These are phyloP conservation scores for Apis cerana DNA, from an alignment of 1,140 invertebrate genomes.

Conservation along the genomic window DNA sequence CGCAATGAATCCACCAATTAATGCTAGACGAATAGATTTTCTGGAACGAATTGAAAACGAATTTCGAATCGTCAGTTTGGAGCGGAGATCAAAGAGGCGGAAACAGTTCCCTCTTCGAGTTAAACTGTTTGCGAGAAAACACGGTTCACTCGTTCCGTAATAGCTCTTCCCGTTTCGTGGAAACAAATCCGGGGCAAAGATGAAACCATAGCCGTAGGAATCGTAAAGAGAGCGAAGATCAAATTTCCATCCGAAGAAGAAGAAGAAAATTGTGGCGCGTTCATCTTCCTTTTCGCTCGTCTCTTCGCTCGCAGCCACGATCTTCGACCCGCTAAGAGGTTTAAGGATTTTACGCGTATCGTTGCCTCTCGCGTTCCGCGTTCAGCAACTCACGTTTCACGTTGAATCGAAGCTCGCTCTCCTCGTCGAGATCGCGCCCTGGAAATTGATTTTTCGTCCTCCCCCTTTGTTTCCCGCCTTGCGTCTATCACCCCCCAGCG, in stretches of 20 bases:
- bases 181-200: background rate
- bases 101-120: too few species aligned
- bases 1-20: too few species aligned
- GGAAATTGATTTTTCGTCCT: conserved; percentile 53
- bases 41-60: too few species aligned
- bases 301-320: too few species aligned
- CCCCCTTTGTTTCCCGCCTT: conserved; percentile 23
- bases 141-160: conserved; percentile 4
- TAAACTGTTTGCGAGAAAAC: conserved; percentile 5
- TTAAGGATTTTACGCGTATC: conserved; percentile 24
- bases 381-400: conserved; percentile 32
- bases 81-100: too few species aligned
- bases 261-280: too few species aligned
- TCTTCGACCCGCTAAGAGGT: conserved; percentile 1
- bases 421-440: conserved; percentile 11
- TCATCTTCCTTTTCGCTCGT: background rate
- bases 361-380: background rate
- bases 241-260: background rate
- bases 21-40: too few species aligned
- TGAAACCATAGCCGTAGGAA: background rate
- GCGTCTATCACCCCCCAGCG: conserved; percentile 13
- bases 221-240: background rate
- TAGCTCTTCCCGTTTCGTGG: background rate
- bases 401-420: background rate
- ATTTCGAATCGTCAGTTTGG: too few species aligned